Percentiles rank a stretch among this genome's conserved stretches.
phyloP scores from a whole-genome alignment of 2,113 vertebrate genomes.

The Daubentonia madagascariensis region DNA sequence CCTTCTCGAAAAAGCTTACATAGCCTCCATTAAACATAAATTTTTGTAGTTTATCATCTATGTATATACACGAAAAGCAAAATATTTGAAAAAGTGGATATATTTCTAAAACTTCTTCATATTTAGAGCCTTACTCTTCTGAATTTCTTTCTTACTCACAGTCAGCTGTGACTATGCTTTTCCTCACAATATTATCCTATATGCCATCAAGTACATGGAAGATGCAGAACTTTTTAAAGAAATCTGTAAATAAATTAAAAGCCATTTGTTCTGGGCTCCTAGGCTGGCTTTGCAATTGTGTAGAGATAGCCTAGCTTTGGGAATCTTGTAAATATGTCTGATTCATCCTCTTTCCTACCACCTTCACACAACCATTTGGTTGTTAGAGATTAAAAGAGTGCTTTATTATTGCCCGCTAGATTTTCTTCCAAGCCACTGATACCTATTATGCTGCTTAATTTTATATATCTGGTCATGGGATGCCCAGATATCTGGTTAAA shows the following conservation, averaged over 20 bases:
- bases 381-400: neutral
- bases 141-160: neutral
- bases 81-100: neutral
- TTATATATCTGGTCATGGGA: neutral
- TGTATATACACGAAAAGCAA: neutral
- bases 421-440: neutral
- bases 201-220: neutral
- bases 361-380: neutral
- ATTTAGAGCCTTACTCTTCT: neutral
- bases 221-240: neutral
- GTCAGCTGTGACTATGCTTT: neutral
- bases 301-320: neutral
- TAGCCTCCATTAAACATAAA: neutral
- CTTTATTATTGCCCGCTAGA: neutral
- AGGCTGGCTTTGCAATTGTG: neutral
- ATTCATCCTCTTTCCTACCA: neutral
- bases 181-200: neutral
- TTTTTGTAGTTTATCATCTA: neutral
- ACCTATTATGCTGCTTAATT: neutral
- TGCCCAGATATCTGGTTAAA: neutral
- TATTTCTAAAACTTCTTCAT: neutral
- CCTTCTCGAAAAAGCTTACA: neutral
- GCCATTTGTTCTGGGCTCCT: neutral
- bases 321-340: neutral
- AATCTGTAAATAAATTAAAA: neutral